Evolutionary conservation across 2,888 invertebrate species (phyloP).

Genomic region (Papilio demoleus): DNA sequence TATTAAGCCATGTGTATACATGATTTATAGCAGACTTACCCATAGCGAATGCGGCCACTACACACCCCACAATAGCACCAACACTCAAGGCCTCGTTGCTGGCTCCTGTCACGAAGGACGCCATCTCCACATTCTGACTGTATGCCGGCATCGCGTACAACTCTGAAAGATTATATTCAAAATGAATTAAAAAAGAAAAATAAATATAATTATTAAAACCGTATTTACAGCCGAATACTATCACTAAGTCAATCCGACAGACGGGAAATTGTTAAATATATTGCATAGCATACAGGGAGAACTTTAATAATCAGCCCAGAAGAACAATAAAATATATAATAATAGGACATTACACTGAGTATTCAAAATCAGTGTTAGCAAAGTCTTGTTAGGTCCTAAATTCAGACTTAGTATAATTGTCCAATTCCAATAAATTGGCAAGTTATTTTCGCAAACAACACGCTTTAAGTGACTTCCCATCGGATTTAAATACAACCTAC

Average conservation of each 20-base stretch:
- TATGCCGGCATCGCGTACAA: slow-evolving; percentile 76
- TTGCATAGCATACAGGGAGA: too few relatives aligned
- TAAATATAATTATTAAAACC: background rate
- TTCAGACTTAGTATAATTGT: too few relatives aligned
- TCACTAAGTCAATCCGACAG: background rate
- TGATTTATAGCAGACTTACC: slow-evolving; percentile 54
- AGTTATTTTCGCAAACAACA: too few relatives aligned
- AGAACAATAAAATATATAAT: too few relatives aligned
- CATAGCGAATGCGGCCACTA: slow-evolving; percentile 69
- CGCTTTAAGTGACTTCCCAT: too few relatives aligned
- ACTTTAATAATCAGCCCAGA: too few relatives aligned
- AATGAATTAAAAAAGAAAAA: background rate
- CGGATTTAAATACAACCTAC: too few relatives aligned
- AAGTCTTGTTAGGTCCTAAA: too few relatives aligned
- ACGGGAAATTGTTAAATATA: too few relatives aligned
- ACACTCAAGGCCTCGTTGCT: slow-evolving; percentile 60
- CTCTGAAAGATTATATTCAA: slow-evolving; percentile 54
- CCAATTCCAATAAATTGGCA: too few relatives aligned
- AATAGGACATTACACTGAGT: too few relatives aligned
- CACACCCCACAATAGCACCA: slow-evolving; percentile 69
- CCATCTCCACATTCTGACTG: slow-evolving; percentile 75
- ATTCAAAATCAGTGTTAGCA: too few relatives aligned
- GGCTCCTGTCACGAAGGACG: slow-evolving; percentile 70
- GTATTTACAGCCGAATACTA: background rate
- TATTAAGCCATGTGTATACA: background rate